Evolutionary conservation across 2,113 vertebrate species (phyloP), one percentile per base, ranked within the genome.

Genomic region (Petrocephalus microphthalmus): DNA sequence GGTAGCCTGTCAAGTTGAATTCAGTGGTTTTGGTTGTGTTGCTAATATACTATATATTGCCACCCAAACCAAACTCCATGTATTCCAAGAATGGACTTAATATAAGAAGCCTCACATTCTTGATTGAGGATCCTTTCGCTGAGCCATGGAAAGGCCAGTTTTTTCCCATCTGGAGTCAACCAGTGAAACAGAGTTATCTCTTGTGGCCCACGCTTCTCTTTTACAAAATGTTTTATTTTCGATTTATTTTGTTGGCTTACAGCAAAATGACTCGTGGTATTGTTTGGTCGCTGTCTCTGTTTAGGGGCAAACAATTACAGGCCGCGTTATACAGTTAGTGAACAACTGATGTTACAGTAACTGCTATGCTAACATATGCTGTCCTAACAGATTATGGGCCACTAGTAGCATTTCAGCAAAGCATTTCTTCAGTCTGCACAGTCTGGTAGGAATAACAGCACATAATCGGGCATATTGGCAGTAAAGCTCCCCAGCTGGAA

Each of bases 1-100:
- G 93, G 92, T 91, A 93, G 91, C 92, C 94, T 95, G 95, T 95
- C 95, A 95, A 91, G 92, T 93, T 90, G 92, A 93, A 94, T 95
- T 94, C 91, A 90, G 92, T 93, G 92, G 81, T 93, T 91, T 92
- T 90, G 92, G 92, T 94, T 94, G 93, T 92, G 93, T 92, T 95
- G 89, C 94, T 94, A 94, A 95, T 95, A 93, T 94, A 94, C 94
- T 95, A 93, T 91, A 93, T 94, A 93, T 95, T 94, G 93, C 92
- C 93, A 89, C 93, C 92, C 90, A 88, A 90, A 94, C 94, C 95
- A 95, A 94, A 89, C 94, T 94, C 93, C 90, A 94, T 93, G 93
- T 93, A 91, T 90, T 87, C 5, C 92, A 94, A 93, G 93, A 93
- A 94, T 93, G 92, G 91, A 89, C 90, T 15, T 86, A 90, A 71